Conservation (phyloP, 2,113 vertebrate species). For the Genyomyrus donnyi region DNA sequence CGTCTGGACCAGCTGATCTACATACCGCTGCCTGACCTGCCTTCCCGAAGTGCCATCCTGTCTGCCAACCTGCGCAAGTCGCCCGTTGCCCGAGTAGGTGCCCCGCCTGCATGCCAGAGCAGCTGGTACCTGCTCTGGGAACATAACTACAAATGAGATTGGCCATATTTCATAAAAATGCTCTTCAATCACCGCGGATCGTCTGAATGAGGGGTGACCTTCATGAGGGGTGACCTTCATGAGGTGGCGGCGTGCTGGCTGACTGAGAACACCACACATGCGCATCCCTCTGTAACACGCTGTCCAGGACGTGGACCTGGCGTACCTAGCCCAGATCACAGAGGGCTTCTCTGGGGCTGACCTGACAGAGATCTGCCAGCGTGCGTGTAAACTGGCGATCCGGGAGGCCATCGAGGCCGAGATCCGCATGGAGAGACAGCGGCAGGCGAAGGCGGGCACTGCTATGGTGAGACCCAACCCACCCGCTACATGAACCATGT, state of each 20-base stretch:
- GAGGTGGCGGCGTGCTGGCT: not conserved
- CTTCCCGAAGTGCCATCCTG: constrained; percentile 39
- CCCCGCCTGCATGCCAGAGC: not conserved
- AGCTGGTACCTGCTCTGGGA: not conserved
- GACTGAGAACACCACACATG: not conserved
- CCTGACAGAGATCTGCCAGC: constrained; percentile 48
- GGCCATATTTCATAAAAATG: not conserved
- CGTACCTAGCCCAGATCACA: constrained; percentile 43
- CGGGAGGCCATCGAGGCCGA: constrained; percentile 47
- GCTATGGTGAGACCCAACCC: constrained; percentile 37
- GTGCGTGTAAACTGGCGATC: constrained; percentile 47
- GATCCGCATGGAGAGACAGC: constrained; percentile 36
- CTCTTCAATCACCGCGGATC: not conserved
- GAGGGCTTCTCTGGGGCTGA: constrained; percentile 49
- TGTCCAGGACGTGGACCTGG: constrained; percentile 41
- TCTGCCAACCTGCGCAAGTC: constrained; percentile 47
- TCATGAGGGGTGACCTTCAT: not conserved
- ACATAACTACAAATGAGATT: not conserved
- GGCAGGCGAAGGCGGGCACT: constrained; percentile 20
- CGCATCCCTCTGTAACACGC: not conserved
- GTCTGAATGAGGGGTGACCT: not conserved
- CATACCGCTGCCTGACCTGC: constrained; percentile 44
- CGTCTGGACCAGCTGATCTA: constrained; percentile 47
- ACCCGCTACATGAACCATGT: not conserved
- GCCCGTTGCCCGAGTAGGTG: constrained; percentile 35